Evolutionary conservation across 2,113 vertebrate species (phyloP).

Genomic region (Hippocampus barbouri): DNA sequence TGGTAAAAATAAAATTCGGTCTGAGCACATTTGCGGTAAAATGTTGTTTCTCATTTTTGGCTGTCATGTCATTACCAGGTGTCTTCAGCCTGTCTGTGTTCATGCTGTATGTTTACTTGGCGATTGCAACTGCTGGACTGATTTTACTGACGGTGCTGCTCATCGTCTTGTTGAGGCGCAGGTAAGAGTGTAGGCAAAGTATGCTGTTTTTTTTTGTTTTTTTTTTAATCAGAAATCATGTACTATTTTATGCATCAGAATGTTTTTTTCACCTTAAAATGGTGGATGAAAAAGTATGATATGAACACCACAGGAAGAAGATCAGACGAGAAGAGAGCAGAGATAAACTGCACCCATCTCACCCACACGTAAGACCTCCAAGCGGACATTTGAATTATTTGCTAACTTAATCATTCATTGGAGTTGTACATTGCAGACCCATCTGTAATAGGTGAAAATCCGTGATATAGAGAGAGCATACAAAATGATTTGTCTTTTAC

Average conservation of each 20-base stretch:
- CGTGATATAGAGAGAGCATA: too few relatives aligned
- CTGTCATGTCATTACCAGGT: conserved; percentile 31
- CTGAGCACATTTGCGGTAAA: too few relatives aligned
- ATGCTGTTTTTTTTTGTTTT: not conserved
- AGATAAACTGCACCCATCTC: conserved; percentile 62
- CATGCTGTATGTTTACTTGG: conserved; percentile 66
- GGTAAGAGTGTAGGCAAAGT: conserved; percentile 34
- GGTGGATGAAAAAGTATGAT: not conserved
- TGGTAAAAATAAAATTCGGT: too few relatives aligned
- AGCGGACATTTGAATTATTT: too few relatives aligned
- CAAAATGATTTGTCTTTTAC: too few relatives aligned
- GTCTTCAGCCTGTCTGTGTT: conserved; percentile 42
- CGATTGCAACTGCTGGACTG: conserved; percentile 47
- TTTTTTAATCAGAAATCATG: too few relatives aligned
- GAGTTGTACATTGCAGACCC: too few relatives aligned
- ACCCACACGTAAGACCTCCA: conserved; percentile 59
- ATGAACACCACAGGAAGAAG: conserved; percentile 53
- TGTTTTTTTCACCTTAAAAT: too few relatives aligned
- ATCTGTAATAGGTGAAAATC: too few relatives aligned
- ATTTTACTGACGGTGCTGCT: conserved; percentile 50
- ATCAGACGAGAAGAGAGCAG: conserved; percentile 59
- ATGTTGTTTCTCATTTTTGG: not conserved
- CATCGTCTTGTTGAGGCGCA: conserved; percentile 48
- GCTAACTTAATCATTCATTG: too few relatives aligned
- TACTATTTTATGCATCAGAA: not conserved